Percentiles rank a stretch among this genome's conserved stretches.
These are phyloP conservation scores for Nomada flava DNA, from an alignment of 2,888 invertebrate species.

Conservation along the genomic window DNA sequence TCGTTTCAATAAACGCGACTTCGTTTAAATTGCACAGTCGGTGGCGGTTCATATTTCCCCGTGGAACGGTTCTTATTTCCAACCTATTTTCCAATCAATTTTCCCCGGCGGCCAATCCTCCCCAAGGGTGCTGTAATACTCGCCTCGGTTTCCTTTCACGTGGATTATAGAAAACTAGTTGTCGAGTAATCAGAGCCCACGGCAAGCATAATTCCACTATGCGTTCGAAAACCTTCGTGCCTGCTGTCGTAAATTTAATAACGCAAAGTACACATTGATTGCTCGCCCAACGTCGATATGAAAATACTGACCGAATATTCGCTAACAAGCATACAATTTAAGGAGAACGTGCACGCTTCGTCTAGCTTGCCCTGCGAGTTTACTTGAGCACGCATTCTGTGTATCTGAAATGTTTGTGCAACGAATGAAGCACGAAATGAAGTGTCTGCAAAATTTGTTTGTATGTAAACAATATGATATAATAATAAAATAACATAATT, in stretches of 20 bases:
- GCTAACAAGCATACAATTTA: conserved; percentile 4
- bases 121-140: conserved; percentile 8
- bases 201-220: conserved; percentile 1
- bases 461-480: not conserved
- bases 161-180: conserved; percentile 21
- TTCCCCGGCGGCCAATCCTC: conserved; percentile 3
- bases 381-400: not conserved
- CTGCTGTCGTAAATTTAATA: conserved; percentile 27
- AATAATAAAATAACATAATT: not conserved
- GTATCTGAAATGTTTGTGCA: not conserved
- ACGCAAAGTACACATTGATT: conserved; percentile 31
- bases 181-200: conserved; percentile 9
- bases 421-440: not conserved
- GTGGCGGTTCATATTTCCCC: conserved; percentile 17
- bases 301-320: conserved; percentile 23
- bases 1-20: not conserved
- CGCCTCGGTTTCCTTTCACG: not conserved
- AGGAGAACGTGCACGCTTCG: not conserved
- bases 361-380: not conserved
- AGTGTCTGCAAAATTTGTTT: not conserved
- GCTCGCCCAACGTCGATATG: conserved; percentile 11
- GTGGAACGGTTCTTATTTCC: conserved; percentile 18
- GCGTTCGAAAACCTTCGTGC: not conserved
- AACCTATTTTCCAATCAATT: conserved; percentile 32
- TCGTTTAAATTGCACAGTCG: conserved; percentile 19